Evolutionary conservation across 2,113 vertebrate species (phyloP), one percentile per base, ranked within the genome.

Genomic region (Crypturellus undulatus): DNA sequence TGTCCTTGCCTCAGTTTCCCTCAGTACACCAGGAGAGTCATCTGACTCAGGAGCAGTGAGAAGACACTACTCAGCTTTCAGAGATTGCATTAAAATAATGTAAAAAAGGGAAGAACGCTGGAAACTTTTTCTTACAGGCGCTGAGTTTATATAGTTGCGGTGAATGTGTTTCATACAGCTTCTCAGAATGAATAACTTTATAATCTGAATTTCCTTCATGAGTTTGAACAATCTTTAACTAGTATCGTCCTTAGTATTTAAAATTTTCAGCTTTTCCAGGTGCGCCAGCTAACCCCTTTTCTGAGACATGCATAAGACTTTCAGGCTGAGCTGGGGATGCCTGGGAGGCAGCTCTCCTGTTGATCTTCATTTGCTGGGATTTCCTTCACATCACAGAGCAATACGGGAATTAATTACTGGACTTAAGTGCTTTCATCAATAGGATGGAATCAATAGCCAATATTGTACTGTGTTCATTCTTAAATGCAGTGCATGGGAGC

Each of bases 361-460:
- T 87, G 73, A 69, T 92, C 58, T 76, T 76, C 54, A 45, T 87
- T 89, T 87, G 56, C 75, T 56, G 51, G 40, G 42, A 58, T 89
- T 87, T 62, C 0, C 0, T 43, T 92, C 75, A 59, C 65, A 60
- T 79, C 80, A 32, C 84, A 68, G 81, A 86, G 32, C 47, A 89
- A 15, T 18, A 16, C 32, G 54, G 30, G 30, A 58, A 84, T 76
- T 91, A 94, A 60, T 75, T 81, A 18, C 60, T 88, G 42, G 49
- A 11, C 16, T 90, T 83, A 94, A 67, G 22, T n/a, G 19, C 47
- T 73, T 58, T 21, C 43, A 62, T 42, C 32, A 71, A n/a, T 4
- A 71, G 85, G 72, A 45, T 17, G 87, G 76, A 89, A 88, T 54
- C 0, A 0, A 28, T 62, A n/a, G 32, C 26, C 0, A 3, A 24